Base-by-base conservation (phyloP, 1,140 invertebrate genomes). In the Drosophila nasuta region DNA sequence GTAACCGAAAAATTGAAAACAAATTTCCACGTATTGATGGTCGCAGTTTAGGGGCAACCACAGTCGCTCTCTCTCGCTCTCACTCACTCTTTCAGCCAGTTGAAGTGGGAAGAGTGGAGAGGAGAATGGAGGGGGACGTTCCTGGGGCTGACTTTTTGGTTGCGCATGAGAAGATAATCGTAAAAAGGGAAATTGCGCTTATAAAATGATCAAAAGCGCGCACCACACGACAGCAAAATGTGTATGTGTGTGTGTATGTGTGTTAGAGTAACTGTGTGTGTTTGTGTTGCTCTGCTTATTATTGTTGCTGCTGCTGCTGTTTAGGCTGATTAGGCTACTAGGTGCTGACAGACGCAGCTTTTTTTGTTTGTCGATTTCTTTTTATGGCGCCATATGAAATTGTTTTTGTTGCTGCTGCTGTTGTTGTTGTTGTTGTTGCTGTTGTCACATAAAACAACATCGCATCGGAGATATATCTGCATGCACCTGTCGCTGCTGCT, bases 1-100 rank as follows among this genome's bases (percentile, higher is more conserved):
- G 85, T 80, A 73, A 79, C 68, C 78, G 57, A 89, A 82, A 90
- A 89, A 89, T 90, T 89, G 81, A 90, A 89, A 89, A 85, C 81
- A 85, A 89, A 89, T 89, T 90, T 88, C 79, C 79, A 80, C 79
- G 66, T 88, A 82, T 87, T 79, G 76, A 77, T 77, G 75, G 65
- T 46, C 46, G 35, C 66, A 58, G 7, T 71, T 66, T 56, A 25
- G 35, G 56, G 58, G 67, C 35, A 41, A 25, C 20, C 28, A 10
- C 35, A 38, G 35, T 38, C 35, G 7, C 35, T 7, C 30, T 33
- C 30, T 30, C 13, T 30, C 25, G 13, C 10, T 30, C 8, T 28
- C 8, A 11, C 17, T 51, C 30, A 7, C 30, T 33, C 30, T 33
- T 2, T 33, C 30, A 7, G 28, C 28, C 51, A 52, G 51, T 11